Conservation (phyloP, 2,888 invertebrate genomes). For the Ophion slaviceki region DNA sequence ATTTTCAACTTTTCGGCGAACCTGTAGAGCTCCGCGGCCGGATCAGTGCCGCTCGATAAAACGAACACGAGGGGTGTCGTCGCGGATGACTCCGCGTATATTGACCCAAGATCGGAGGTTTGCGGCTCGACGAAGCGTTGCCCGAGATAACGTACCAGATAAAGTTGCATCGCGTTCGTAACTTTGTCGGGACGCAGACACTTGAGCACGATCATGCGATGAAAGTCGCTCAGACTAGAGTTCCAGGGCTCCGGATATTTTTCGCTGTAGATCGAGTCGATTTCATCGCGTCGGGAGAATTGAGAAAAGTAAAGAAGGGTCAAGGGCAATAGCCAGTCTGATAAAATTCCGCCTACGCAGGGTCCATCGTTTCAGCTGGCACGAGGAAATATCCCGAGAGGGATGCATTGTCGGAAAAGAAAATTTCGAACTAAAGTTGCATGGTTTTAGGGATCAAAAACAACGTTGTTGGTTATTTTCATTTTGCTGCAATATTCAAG, state of each 20-base stretch:
- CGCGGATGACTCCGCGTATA: slow-evolving; percentile 92
- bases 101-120: slow-evolving; percentile 91
- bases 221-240: slow-evolving; percentile 87
- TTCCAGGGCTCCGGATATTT: slow-evolving; percentile 89
- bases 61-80: slow-evolving; percentile 94
- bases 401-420: too few relatives aligned
- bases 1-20: slow-evolving; percentile 93
- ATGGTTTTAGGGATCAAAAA: too few relatives aligned
- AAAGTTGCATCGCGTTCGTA: slow-evolving; percentile 91
- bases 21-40: slow-evolving; percentile 91
- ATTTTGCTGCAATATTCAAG: too few relatives aligned
- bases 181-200: slow-evolving; percentile 94
- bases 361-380: too few relatives aligned
- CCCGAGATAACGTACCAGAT: slow-evolving; percentile 89
- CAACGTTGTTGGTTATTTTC: too few relatives aligned
- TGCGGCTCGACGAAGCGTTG: slow-evolving; percentile 93
- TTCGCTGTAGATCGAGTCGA: slow-evolving; percentile 82
- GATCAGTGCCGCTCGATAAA: slow-evolving; percentile 95
- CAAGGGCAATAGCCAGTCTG: too few relatives aligned
- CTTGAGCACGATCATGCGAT: slow-evolving; percentile 91
- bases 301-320: too few relatives aligned
- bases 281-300: not conserved
- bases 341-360: too few relatives aligned
- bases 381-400: too few relatives aligned
- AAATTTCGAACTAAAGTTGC: too few relatives aligned